Percentiles rank a stretch among this genome's conserved stretches.
phyloP scores from a whole-genome alignment of 2,888 invertebrate species.

The Pachliopta kotzebuea region DNA sequence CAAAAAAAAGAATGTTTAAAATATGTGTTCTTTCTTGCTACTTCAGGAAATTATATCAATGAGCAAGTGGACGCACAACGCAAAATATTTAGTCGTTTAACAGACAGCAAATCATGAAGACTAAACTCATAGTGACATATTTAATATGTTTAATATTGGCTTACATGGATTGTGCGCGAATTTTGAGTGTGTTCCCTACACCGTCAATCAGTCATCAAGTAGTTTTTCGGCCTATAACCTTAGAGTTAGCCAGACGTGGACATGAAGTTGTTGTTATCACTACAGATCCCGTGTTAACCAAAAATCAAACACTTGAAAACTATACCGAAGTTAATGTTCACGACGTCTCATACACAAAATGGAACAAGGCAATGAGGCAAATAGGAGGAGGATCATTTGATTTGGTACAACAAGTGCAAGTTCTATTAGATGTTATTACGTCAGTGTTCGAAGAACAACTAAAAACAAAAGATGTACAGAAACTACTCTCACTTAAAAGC shows the following conservation, averaged over 20 bases:
- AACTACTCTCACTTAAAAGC: conserved; percentile 37
- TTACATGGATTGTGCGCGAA: neutral
- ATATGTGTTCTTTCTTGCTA: no score
- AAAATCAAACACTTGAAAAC: neutral
- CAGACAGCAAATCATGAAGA: neutral
- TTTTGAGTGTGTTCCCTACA: neutral
- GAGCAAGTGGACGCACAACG: neutral
- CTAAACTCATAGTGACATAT: neutral
- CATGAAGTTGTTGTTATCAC: conserved; percentile 7
- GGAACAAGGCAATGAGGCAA: neutral
- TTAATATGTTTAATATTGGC: neutral
- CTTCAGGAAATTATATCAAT: no score
- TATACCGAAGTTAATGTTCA: conserved; percentile 13
- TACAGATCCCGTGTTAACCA: neutral
- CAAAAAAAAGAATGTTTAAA: no score
- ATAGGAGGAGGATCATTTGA: neutral
- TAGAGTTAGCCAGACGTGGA: conserved; percentile 1
- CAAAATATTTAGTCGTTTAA: neutral
- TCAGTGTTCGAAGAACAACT: conserved; percentile 35
- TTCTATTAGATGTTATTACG: neutral
- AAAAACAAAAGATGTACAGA: conserved; percentile 36
- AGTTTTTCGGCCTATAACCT: neutral
- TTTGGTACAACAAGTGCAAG: neutral
- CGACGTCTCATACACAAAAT: conserved; percentile 12
- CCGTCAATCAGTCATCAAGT: conserved; percentile 4